phyloP scores from a whole-genome alignment of 2,888 invertebrate genomes.

The Eledone cirrhosa region DNA sequence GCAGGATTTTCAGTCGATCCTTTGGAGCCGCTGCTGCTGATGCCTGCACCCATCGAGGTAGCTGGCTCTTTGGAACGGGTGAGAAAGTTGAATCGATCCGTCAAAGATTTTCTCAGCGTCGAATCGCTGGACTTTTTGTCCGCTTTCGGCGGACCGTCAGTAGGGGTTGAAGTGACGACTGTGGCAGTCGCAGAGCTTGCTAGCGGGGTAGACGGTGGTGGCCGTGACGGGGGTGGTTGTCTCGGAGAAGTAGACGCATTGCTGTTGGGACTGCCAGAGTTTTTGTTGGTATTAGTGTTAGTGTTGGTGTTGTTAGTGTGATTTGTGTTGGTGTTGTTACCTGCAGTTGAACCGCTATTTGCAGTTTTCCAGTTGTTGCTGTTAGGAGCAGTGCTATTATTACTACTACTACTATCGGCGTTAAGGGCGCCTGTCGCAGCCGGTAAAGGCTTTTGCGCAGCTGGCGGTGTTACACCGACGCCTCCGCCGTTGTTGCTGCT shows the following conservation, averaged over 20 bases:
- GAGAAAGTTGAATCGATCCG: neutral
- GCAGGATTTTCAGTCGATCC: neutral
- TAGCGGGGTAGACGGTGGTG: neutral
- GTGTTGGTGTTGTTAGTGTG: neutral
- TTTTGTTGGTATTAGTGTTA: neutral
- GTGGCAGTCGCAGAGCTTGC: neutral
- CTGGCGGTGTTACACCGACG: neutral
- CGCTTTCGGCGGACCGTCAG: neutral
- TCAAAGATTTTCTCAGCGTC: neutral
- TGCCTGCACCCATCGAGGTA: neutral
- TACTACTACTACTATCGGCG: neutral
- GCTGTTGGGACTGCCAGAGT: neutral
- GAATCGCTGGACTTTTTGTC: neutral
- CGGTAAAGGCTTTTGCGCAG: neutral
- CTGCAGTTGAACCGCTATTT: neutral
- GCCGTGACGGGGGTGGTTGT: neutral
- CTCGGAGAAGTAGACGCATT: neutral
- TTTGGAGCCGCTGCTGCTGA: neutral
- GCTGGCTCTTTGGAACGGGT: neutral
- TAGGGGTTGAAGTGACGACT: neutral
- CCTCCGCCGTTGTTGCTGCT: neutral
- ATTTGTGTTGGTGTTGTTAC: no score
- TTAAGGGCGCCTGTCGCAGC: neutral
- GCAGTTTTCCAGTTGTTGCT: neutral
- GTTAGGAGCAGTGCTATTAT: neutral